Percentiles rank a stretch among this genome's conserved stretches.
Conservation (phyloP, 2,113 vertebrate species). For the Festucalex cinctus region DNA sequence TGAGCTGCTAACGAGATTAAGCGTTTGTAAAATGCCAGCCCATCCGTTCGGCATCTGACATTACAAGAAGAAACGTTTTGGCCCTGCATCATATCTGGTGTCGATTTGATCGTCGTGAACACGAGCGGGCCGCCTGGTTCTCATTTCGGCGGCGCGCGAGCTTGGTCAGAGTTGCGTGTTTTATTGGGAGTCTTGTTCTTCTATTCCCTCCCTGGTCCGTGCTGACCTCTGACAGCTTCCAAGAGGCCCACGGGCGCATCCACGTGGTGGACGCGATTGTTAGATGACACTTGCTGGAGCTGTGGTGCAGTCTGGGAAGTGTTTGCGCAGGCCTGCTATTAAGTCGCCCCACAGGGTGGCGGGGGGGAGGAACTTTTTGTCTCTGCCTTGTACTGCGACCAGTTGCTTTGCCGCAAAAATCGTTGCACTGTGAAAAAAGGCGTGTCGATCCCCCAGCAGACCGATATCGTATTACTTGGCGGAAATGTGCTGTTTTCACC, state of each 20-base stretch:
- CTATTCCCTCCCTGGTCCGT: conserved; percentile 71
- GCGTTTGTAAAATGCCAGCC: conserved; percentile 50
- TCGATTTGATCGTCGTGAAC: conserved; percentile 78
- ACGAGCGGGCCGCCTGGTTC: conserved; percentile 74
- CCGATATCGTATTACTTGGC: background rate
- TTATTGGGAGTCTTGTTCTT: conserved; percentile 79
- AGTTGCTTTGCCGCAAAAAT: conserved; percentile 15
- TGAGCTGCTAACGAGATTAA: conserved; percentile 41
- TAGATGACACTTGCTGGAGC: conserved; percentile 22
- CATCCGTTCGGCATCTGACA: conserved; percentile 43
- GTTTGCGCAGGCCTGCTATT: conserved; percentile 31
- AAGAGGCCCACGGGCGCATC: conserved; percentile 69
- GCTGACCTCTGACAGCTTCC: conserved; percentile 73
- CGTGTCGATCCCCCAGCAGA: conserved; percentile 3
- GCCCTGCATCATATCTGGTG: conserved; percentile 64
- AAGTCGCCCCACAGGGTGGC: conserved; percentile 20
- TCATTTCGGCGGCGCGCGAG: conserved; percentile 67
- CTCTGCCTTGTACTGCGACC: conserved; percentile 36
- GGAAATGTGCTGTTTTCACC: background rate
- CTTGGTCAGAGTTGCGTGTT: conserved; percentile 75
- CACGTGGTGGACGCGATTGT: conserved; percentile 37
- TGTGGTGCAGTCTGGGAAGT: conserved; percentile 11
- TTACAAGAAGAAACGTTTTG: conserved; percentile 33
- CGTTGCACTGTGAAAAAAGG: conserved; percentile 12
- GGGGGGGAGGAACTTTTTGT: conserved; percentile 24